phyloP scores from a whole-genome alignment of 2,797 vertebrate genomes.

The Eidolon dupreanum region DNA sequence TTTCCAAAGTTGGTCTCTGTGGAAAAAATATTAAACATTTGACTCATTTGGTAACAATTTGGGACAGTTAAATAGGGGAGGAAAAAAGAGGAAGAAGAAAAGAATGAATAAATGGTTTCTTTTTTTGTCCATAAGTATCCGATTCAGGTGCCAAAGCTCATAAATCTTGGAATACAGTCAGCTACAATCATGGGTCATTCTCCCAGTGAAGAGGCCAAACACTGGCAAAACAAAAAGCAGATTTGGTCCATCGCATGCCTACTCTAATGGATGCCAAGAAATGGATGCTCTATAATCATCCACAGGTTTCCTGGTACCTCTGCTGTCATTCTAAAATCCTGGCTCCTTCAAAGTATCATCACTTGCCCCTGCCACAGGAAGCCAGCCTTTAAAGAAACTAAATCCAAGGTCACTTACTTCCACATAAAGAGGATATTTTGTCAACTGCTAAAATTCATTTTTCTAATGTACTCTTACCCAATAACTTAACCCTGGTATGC shows the following conservation, averaged over 20 bases:
- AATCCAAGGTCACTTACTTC: constrained; percentile 57
- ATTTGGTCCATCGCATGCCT: background rate
- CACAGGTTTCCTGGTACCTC: constrained; percentile 34
- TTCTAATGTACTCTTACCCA: constrained; percentile 58
- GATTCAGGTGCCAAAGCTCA: background rate
- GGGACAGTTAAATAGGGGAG: background rate
- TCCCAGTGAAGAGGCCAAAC: constrained; percentile 38
- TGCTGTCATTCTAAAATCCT: constrained; percentile 9
- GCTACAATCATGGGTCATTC: background rate
- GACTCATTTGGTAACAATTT: background rate
- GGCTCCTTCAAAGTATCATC: background rate
- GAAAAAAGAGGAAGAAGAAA: background rate
- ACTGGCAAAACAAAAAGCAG: background rate
- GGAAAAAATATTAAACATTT: background rate
- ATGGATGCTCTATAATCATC: background rate
- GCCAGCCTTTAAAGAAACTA: constrained; percentile 47
- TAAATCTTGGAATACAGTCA: background rate
- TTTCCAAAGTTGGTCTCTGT: background rate
- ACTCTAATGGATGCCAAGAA: background rate
- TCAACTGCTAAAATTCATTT: constrained; percentile 65
- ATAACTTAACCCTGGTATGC: constrained; percentile 33
- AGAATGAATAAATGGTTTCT: background rate
- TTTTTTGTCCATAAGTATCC: constrained; percentile 6
- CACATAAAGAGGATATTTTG: constrained; percentile 64
- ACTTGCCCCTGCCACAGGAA: constrained; percentile 41